phyloP scores from a whole-genome alignment of 2,797 vertebrate genomes.

The Sebastes kiyomatsui region DNA sequence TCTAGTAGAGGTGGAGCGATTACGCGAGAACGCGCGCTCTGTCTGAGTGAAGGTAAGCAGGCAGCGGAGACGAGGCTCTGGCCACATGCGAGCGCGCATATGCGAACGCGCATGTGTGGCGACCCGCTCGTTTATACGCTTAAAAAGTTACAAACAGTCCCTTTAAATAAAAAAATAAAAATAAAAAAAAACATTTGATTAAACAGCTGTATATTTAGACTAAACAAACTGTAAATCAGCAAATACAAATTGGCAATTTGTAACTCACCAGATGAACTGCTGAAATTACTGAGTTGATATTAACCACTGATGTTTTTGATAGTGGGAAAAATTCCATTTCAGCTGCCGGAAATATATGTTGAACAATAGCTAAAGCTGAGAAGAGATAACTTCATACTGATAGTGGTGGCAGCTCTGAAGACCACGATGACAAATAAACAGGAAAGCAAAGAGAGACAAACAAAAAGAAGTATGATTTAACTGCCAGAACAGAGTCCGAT shows the following conservation, averaged over 20 bases:
- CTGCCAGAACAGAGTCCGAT: conserved; percentile 56
- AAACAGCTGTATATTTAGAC: background rate
- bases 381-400: conserved; percentile 10
- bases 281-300: background rate
- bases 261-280: background rate
- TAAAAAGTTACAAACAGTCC: too few relatives aligned
- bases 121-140: too few relatives aligned
- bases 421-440: conserved; percentile 25
- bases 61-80: too few relatives aligned
- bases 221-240: background rate
- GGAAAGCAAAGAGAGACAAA: conserved; percentile 20
- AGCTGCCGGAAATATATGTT: background rate
- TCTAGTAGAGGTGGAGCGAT: too few relatives aligned
- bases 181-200: background rate
- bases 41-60: too few relatives aligned
- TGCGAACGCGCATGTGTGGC: too few relatives aligned
- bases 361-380: background rate
- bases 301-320: background rate
- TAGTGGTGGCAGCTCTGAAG: conserved; percentile 36
- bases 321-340: background rate
- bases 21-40: too few relatives aligned
- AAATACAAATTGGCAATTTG: background rate
- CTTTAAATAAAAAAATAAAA: too few relatives aligned
- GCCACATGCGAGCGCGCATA: too few relatives aligned
- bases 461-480: conserved; percentile 28